phyloP scores from a whole-genome alignment of 2,797 vertebrate species.

The Sphaeramia orbicularis region DNA sequence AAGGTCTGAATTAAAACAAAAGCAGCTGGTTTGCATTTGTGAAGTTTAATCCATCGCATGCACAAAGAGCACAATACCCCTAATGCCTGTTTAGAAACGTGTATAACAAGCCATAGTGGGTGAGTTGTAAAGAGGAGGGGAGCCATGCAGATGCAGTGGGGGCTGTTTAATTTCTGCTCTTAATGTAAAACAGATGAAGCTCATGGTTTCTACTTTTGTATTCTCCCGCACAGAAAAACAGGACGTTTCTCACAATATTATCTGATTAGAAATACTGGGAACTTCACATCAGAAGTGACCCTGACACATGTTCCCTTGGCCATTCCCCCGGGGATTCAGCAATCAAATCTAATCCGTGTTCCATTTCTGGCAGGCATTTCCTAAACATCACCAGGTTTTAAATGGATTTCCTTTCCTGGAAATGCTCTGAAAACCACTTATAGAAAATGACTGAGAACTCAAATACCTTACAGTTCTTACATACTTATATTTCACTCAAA shows the following conservation, averaged over 20 bases:
- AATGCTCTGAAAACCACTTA: no score
- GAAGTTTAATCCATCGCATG: background rate
- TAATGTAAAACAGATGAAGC: slow-evolving; percentile 32
- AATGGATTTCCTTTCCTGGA: background rate
- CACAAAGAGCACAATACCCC: background rate
- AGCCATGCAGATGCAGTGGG: slow-evolving; percentile 8
- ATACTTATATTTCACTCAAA: no score
- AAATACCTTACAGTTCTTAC: no score
- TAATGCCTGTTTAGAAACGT: background rate
- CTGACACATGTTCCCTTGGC: no score
- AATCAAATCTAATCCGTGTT: slow-evolving; percentile 18
- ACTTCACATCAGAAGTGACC: no score
- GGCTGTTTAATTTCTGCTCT: slow-evolving; percentile 7
- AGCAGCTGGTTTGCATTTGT: slow-evolving; percentile 7
- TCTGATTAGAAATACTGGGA: background rate
- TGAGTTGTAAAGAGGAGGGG: background rate
- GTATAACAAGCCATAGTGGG: background rate
- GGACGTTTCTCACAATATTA: background rate
- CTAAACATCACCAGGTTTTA: background rate
- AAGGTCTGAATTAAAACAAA: background rate
- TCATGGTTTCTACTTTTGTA: background rate
- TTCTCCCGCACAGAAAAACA: background rate
- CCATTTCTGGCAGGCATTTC: slow-evolving; percentile 4
- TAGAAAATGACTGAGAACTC: no score
- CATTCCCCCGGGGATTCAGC: background rate